Conservation (phyloP, 2,113 vertebrate species). For the Noctilio leporinus region DNA sequence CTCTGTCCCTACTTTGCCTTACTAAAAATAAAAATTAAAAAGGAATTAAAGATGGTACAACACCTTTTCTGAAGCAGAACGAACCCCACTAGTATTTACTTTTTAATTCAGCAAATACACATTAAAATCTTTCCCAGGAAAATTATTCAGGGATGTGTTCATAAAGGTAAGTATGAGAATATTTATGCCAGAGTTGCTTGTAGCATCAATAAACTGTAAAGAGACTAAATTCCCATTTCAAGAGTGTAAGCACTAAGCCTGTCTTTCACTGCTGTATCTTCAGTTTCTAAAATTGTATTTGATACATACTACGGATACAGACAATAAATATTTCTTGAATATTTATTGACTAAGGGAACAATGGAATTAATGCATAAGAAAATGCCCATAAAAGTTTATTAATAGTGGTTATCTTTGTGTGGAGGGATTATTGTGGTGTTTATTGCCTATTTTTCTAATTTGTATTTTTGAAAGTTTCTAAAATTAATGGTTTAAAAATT, state of each 20-base stretch:
- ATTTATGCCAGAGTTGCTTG: background rate
- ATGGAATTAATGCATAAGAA: background rate
- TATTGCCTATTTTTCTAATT: background rate
- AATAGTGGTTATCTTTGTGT: background rate
- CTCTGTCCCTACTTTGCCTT: background rate
- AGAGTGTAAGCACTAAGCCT: background rate
- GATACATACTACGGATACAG: background rate
- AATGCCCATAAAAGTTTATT: background rate
- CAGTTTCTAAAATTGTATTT: background rate
- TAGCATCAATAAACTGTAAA: background rate
- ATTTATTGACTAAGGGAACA: background rate
- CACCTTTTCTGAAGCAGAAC: background rate
- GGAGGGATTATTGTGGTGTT: background rate
- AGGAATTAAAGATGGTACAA: background rate
- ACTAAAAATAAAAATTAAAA: background rate
- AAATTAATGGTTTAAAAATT: background rate
- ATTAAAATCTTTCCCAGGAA: background rate
- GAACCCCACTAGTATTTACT: background rate
- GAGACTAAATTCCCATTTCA: background rate
- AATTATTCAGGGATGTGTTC: background rate
- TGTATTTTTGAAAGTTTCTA: background rate
- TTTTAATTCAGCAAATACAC: background rate
- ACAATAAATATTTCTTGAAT: background rate
- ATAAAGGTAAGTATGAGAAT: background rate
- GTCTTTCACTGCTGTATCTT: background rate